Evolutionary conservation across 2,888 invertebrate genomes (phyloP), one percentile per base, ranked within the genome.

Genomic region (Thecophora atra): DNA sequence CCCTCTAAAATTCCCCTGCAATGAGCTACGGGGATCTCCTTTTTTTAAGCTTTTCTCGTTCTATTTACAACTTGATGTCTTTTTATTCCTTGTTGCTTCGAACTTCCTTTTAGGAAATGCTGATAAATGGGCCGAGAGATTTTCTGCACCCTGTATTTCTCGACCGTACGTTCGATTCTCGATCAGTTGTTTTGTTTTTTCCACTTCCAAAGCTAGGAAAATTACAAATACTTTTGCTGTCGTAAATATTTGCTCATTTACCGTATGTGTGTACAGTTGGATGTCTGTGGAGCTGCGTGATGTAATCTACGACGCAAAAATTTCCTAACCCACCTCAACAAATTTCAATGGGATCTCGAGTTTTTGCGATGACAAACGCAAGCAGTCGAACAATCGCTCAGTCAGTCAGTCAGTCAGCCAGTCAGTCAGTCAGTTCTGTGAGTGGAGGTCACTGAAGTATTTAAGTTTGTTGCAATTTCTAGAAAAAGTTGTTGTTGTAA

Each of bases 291-390:
- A n/a, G n/a, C 47, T 17, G 42, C 47, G 19, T 21, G n/a, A 28
- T 17, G 44, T 71, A 65, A 54, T 72, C 77, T 71, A 77, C 81
- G 81, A 81, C 82, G 83, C 83, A 83, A 84, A 83, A 81, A 81
- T 84, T 85, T 85, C 85, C 83, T 85, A 85, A 85, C 85, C 85
- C 85, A 85, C 85, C 85, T 85, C 85, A 85, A 85, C 84, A 85
- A n/a, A 85, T 85, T 85, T 84, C 84, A 85, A 85, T 84, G 85
- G 84, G 85, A 80, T 78, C 82, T 67, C 19, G 47, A 8, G 13
- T 8, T 47, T 15, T 47, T 47, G 5, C 6, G 15, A 8, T 24
- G 51, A 44, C 69, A 26, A 69, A 8, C 69, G 15, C n/a, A n/a
- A n/a, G n/a, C n/a, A n/a, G n/a, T n/a, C n/a, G n/a, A 54, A 19